phyloP scores from a whole-genome alignment of 2,797 vertebrate genomes.

The Kryptolebias ocellatus region DNA sequence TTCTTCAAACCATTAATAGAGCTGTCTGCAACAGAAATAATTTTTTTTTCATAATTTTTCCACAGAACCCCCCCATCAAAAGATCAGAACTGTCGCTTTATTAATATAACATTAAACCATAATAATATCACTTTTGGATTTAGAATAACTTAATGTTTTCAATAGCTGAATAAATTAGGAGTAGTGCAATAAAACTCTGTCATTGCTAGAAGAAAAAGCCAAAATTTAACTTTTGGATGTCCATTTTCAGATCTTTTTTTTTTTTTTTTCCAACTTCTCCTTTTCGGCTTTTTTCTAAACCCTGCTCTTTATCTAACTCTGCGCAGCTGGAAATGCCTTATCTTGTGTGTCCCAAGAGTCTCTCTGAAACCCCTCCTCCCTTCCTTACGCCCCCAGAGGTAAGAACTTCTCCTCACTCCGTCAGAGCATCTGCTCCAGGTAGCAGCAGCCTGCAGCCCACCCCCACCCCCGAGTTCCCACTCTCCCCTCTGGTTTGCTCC shows the following conservation, averaged over 20 bases:
- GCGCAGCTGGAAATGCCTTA: constrained; percentile 82
- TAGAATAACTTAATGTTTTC: no score
- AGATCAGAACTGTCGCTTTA: no score
- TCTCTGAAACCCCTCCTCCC: constrained; percentile 73
- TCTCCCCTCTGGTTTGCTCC: constrained; percentile 46
- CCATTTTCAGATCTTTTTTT: constrained; percentile 18
- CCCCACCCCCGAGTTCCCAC: neutral
- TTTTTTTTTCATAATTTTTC: no score
- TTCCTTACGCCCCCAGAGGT: constrained; percentile 75
- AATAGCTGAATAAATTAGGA: neutral
- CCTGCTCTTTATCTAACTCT: constrained; percentile 66
- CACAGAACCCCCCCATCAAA: no score
- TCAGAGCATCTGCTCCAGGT: constrained; percentile 57
- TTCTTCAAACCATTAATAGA: no score
- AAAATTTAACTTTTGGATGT: constrained; percentile 15
- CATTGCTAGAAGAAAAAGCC: neutral
- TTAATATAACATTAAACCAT: no score
- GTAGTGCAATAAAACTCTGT: no score
- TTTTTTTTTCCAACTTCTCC: constrained; percentile 25
- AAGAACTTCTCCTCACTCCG: constrained; percentile 59
- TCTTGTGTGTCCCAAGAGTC: constrained; percentile 77
- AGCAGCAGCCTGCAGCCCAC: constrained; percentile 57
- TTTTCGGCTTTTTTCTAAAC: constrained; percentile 34
- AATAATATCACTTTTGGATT: no score
- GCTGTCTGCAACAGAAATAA: no score